A percentile compares a stretch with the other conserved stretches of the same genome.
These are phyloP conservation scores for Amblyjoppa proteus DNA, from an alignment of 2,888 invertebrate species.

Conservation along the genomic window DNA sequence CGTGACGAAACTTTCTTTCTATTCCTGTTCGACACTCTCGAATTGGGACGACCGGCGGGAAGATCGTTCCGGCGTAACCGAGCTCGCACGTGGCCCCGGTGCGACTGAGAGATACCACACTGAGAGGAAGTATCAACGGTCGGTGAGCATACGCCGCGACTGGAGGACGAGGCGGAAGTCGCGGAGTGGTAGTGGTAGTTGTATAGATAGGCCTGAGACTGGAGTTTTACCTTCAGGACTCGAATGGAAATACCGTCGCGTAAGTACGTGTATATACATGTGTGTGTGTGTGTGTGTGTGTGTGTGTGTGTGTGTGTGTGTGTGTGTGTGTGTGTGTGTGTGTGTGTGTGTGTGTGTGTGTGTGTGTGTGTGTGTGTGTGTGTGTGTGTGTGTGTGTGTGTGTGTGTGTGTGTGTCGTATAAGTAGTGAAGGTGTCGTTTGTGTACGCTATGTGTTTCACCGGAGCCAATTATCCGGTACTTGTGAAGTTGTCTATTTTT, in stretches of 20 bases:
- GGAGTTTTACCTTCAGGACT: slow-evolving; percentile 20
- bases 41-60: slow-evolving; percentile 24
- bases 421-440: not conserved
- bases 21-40: slow-evolving; percentile 26
- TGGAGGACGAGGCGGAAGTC: slow-evolving; percentile 78
- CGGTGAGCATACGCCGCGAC: slow-evolving; percentile 69
- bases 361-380: no score
- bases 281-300: no score
- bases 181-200: slow-evolving; percentile 75
- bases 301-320: no score
- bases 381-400: no score
- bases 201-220: slow-evolving; percentile 36
- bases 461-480: slow-evolving; percentile 6
- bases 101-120: slow-evolving; percentile 78
- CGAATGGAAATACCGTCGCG: slow-evolving; percentile 5
- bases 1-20: slow-evolving; percentile 5
- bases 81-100: slow-evolving; percentile 81
- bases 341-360: no score
- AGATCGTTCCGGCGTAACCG: slow-evolving; percentile 66
- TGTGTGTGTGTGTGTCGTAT: no score
- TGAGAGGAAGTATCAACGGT: slow-evolving; percentile 80
- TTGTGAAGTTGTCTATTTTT: not conserved
- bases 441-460: not conserved
- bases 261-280: not conserved
- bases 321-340: no score